These are phyloP conservation scores for Chloroclystis v-ata DNA, from an alignment of 2,888 invertebrate species.

Conservation along the genomic window DNA sequence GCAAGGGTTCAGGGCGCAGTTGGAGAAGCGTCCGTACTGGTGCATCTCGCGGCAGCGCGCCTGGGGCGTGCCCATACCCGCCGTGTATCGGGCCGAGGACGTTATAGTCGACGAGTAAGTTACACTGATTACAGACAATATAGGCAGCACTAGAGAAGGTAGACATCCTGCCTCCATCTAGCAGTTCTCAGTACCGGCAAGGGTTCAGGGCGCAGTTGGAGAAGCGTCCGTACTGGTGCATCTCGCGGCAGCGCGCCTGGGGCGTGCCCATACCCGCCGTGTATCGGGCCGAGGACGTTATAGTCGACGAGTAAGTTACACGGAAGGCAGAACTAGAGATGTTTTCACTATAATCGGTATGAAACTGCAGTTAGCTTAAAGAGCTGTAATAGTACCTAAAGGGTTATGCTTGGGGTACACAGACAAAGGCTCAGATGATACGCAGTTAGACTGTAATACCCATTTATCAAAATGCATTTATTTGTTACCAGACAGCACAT, in stretches of 20 bases:
- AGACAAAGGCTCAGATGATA: no score
- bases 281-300: slow-evolving; percentile 77
- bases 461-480: no score
- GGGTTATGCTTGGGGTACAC: no score
- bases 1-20: slow-evolving; percentile 81
- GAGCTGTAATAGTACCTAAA: no score
- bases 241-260: slow-evolving; percentile 97
- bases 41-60: slow-evolving; percentile 97
- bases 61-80: slow-evolving; percentile 99
- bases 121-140: no score
- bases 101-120: slow-evolving; percentile 79
- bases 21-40: slow-evolving; percentile 94
- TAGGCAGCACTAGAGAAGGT: slow-evolving; percentile 84
- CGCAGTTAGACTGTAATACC: no score
- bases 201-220: slow-evolving; percentile 83
- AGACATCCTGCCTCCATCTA: slow-evolving; percentile 82
- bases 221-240: slow-evolving; percentile 97
- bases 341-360: no score
- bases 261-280: slow-evolving; percentile 98
- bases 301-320: slow-evolving; percentile 79
- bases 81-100: slow-evolving; percentile 81
- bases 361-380: no score
- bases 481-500: no score
- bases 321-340: slow-evolving; percentile 83
- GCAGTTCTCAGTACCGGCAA: slow-evolving; percentile 77